Evolutionary conservation across 23 tunicate species (phyloP).

Genomic region (Styela clava): DNA sequence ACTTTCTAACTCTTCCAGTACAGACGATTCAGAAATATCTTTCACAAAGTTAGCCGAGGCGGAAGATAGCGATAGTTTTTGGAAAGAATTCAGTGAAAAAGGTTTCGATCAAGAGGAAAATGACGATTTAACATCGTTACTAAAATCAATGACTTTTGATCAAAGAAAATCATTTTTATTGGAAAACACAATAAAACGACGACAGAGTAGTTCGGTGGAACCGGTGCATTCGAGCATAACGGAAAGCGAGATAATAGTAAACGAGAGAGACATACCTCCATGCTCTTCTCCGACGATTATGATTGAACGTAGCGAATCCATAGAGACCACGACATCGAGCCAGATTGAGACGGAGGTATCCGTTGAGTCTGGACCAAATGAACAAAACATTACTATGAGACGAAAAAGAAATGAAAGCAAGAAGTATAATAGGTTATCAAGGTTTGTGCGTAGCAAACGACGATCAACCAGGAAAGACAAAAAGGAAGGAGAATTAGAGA

Average conservation of each 20-base stretch:
- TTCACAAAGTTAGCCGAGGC: neutral
- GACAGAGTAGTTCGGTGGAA: neutral
- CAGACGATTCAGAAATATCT: neutral
- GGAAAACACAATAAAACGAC: neutral
- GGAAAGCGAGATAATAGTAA: neutral
- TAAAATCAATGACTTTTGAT: constrained; percentile 15
- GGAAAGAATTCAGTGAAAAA: constrained; percentile 23
- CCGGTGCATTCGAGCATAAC: neutral
- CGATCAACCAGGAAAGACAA: constrained; percentile 9
- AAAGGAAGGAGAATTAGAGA: neutral
- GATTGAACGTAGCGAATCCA: neutral
- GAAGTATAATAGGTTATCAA: constrained; percentile 18
- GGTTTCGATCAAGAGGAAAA: constrained; percentile 2
- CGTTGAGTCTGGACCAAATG: neutral
- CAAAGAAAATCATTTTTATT: constrained; percentile 24
- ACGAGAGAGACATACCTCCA: neutral
- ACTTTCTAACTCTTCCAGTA: neutral
- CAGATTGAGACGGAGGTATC: neutral
- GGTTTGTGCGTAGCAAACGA: constrained; percentile 14
- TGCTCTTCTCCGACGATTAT: neutral
- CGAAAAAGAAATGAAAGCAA: neutral
- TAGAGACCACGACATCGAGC: neutral
- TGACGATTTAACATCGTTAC: neutral
- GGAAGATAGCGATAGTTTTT: neutral
- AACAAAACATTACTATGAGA: neutral